Percentiles rank a stretch among this genome's conserved stretches.
These are phyloP conservation scores for Stenodera caucasica DNA, from an alignment of 2,888 invertebrate species.

Conservation along the genomic window DNA sequence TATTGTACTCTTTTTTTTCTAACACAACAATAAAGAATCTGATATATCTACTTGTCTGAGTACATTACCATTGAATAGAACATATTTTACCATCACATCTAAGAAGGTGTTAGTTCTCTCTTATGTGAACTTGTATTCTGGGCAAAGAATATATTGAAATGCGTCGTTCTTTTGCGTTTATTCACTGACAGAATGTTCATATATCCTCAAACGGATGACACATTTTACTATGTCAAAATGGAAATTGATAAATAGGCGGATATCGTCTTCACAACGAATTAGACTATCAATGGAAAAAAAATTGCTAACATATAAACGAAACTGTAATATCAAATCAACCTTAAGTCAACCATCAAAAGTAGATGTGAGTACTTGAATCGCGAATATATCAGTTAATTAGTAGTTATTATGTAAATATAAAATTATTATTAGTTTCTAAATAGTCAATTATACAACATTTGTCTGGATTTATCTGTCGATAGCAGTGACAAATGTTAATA, in stretches of 20 bases:
- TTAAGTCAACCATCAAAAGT: too few species aligned
- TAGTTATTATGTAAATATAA: slow-evolving; percentile 1
- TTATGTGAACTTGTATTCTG: slow-evolving; percentile 4
- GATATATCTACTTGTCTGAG: neutral
- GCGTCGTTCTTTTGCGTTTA: slow-evolving; percentile 12
- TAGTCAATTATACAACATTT: neutral
- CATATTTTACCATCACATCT: slow-evolving; percentile 1
- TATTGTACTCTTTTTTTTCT: neutral
- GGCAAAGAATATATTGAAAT: slow-evolving; percentile 10
- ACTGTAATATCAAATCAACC: too few species aligned
- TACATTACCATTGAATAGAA: slow-evolving; percentile 5
- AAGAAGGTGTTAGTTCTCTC: slow-evolving; percentile 5
- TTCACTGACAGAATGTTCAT: slow-evolving; percentile 15
- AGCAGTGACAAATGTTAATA: neutral
- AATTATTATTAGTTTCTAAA: neutral
- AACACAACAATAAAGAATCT: neutral
- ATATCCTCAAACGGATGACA: slow-evolving; percentile 19
- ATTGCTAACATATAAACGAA: too few species aligned
- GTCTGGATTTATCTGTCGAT: neutral
- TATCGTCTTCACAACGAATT: slow-evolving; percentile 3
- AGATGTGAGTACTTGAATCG: too few species aligned
- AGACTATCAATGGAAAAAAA: too few species aligned
- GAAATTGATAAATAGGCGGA: slow-evolving; percentile 15
- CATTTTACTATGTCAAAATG: slow-evolving; percentile 15
- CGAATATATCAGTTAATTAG: neutral